phyloP scores from a whole-genome alignment of 2,113 vertebrate genomes.

The Synodontis membranacea region DNA sequence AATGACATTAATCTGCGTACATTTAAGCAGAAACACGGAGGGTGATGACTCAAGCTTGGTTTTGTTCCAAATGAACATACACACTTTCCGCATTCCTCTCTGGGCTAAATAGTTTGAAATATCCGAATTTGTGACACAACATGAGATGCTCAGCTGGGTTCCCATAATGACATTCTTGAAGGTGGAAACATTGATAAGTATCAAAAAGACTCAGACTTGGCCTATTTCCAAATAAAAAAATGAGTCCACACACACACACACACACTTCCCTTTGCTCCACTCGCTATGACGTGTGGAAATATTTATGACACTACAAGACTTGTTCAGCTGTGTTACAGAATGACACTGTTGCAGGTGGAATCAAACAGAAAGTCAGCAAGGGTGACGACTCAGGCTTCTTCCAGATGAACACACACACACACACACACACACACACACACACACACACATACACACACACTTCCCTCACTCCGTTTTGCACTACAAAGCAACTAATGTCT shows the following conservation, averaged over 20 bases:
- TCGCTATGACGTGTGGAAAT: not conserved
- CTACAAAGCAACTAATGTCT: conserved; percentile 3
- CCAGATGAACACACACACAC: not conserved
- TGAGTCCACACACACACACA: not conserved
- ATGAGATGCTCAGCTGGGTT: not conserved
- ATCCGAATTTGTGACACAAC: not conserved
- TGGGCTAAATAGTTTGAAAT: not conserved
- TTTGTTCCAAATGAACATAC: not conserved
- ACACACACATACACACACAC: not conserved
- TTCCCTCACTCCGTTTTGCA: not conserved
- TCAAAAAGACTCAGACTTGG: not conserved
- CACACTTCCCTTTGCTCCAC: not conserved
- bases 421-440: not conserved
- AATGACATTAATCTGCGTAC: not conserved
- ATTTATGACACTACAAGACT: not conserved
- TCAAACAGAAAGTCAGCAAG: not conserved
- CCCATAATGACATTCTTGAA: not conserved
- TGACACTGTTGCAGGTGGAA: not conserved
- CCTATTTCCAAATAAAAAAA: not conserved
- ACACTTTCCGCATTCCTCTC: not conserved
- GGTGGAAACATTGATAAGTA: not conserved
- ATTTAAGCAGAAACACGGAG: not conserved
- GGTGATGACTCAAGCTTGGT: not conserved
- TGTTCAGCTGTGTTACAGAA: not conserved
- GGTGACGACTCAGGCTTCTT: not conserved